Evolutionary conservation across 2,797 vertebrate genomes (phyloP).

Genomic region (Bovichtus variegatus): DNA sequence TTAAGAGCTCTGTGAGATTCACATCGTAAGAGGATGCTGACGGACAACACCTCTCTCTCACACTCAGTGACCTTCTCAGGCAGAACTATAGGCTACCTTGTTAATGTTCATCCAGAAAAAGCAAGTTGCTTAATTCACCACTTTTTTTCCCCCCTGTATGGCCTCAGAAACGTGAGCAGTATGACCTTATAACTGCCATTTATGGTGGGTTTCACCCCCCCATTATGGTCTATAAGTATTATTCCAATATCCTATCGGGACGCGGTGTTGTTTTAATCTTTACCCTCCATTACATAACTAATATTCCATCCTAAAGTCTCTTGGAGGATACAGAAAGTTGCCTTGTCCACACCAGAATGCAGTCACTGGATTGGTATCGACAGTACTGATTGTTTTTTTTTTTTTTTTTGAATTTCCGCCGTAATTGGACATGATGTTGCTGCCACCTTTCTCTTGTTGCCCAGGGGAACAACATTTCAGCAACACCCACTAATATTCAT

Average conservation of each 20-base stretch:
- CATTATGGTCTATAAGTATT: constrained; percentile 4
- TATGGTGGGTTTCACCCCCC: constrained; percentile 15
- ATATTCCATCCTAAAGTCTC: constrained; percentile 33
- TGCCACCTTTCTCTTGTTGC: constrained; percentile 56
- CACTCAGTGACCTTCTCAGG: constrained; percentile 30
- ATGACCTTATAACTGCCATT: constrained; percentile 34
- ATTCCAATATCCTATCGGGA: constrained; percentile 3
- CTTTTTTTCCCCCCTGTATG: background rate
- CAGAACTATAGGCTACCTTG: constrained; percentile 17
- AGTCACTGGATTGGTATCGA: constrained; percentile 53
- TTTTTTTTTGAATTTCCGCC: constrained; percentile 58
- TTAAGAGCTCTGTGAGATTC: background rate
- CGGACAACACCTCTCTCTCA: background rate
- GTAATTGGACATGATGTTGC: constrained; percentile 69
- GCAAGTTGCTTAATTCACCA: constrained; percentile 41
- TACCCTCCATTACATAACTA: constrained; percentile 10
- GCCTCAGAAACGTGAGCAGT: background rate
- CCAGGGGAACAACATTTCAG: constrained; percentile 63
- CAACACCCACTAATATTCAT: constrained; percentile 72
- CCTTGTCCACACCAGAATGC: background rate
- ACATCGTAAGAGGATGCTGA: background rate
- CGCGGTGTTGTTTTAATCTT: background rate
- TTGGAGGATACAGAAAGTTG: constrained; percentile 27
- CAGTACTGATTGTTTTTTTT: constrained; percentile 44
- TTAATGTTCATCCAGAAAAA: constrained; percentile 38